Conservation (phyloP, 92 coral and sea anemone genomes). For the Desmophyllum pertusum region DNA sequence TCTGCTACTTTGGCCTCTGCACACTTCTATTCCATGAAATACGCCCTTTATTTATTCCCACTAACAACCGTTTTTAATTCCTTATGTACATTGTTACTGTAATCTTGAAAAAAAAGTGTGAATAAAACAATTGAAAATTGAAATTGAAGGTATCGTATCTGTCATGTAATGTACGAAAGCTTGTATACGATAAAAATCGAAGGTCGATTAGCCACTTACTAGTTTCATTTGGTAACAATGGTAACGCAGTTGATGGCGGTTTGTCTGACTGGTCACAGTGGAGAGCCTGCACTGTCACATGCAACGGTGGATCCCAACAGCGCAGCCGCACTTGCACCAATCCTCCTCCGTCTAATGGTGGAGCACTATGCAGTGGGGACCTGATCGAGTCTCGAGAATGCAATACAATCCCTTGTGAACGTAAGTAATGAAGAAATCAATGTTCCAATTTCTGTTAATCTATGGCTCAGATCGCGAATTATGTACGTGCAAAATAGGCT, state of each 20-base stretch:
- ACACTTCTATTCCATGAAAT: no score
- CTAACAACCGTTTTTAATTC: no score
- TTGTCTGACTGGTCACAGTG: background rate
- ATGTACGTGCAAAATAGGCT: background rate
- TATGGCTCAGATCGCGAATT: background rate
- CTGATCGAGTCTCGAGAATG: background rate
- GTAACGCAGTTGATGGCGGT: constrained; percentile 2
- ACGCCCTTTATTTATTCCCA: no score
- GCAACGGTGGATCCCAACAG: constrained; percentile 15
- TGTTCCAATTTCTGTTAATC: background rate
- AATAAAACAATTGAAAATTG: no score
- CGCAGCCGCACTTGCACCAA: background rate
- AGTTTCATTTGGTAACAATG: background rate
- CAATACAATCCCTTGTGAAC: background rate
- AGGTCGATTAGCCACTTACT: background rate
- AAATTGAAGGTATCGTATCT: no score
- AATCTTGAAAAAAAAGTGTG: no score
- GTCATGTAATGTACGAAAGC: no score
- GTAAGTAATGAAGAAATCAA: background rate
- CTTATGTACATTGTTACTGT: no score
- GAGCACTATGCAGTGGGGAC: background rate
- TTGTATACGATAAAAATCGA: no score
- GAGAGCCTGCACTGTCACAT: background rate
- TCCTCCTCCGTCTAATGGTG: constrained; percentile 5
- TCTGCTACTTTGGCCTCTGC: no score